Conservation (phyloP, 2,113 vertebrate species). For the Phrynocephalus versicolor region DNA sequence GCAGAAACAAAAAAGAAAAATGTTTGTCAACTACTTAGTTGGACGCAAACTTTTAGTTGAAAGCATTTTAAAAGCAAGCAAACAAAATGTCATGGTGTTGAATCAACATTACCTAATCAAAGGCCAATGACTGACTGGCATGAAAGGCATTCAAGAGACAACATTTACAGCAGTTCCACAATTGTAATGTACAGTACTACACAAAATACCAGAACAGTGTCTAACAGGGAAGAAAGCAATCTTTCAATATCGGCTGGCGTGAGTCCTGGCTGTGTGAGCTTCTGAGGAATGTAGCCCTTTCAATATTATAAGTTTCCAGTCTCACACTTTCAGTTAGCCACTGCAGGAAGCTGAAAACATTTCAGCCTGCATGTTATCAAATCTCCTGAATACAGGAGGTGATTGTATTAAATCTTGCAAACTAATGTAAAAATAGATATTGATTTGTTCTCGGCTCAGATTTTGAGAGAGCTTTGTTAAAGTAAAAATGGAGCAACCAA, state of each 20-base stretch:
- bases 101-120: slow-evolving; percentile 56
- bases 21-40: slow-evolving; percentile 48
- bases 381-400: neutral
- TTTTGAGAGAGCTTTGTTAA: slow-evolving; percentile 4
- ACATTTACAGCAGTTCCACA: slow-evolving; percentile 47
- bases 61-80: slow-evolving; percentile 56
- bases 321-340: slow-evolving; percentile 5
- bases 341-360: neutral
- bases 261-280: slow-evolving; percentile 26
- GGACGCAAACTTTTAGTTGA: slow-evolving; percentile 26
- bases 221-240: slow-evolving; percentile 8
- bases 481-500: slow-evolving; percentile 18
- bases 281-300: neutral
- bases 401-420: neutral
- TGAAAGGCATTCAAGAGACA: slow-evolving; percentile 55
- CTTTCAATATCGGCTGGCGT: neutral
- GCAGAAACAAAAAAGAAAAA: slow-evolving; percentile 36
- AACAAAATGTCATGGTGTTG: slow-evolving; percentile 56
- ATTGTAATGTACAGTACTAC: slow-evolving; percentile 6
- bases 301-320: neutral
- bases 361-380: neutral
- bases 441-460: neutral
- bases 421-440: neutral
- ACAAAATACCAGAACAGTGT: slow-evolving; percentile 22
- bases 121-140: slow-evolving; percentile 60